These are phyloP conservation scores for Subacronicta megacephala DNA, from an alignment of 2,888 invertebrate genomes.

Conservation along the genomic window DNA sequence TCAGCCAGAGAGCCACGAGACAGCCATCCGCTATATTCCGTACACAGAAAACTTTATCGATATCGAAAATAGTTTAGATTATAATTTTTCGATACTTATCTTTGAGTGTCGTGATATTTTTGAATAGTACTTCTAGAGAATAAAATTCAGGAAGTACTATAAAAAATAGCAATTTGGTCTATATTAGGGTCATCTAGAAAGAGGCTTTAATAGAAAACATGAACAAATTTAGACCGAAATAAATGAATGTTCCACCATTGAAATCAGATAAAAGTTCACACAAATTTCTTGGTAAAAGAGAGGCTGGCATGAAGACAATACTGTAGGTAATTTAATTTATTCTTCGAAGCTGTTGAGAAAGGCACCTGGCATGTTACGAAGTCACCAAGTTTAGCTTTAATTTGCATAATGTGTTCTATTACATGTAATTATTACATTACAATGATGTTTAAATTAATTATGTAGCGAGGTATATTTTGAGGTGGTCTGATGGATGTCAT, in stretches of 20 bases:
- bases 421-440: conserved; percentile 45
- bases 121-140: conserved; percentile 19
- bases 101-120: conserved; percentile 44
- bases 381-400: conserved; percentile 46
- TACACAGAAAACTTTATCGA: conserved; percentile 30
- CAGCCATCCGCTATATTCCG: conserved; percentile 15
- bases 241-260: conserved; percentile 11
- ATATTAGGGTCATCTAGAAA: neutral
- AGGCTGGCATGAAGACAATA: conserved; percentile 51
- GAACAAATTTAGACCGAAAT: conserved; percentile 9
- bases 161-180: neutral
- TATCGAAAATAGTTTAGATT: conserved; percentile 32
- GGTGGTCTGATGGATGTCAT: conserved; percentile 7
- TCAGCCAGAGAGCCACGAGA: conserved; percentile 20
- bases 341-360: conserved; percentile 55
- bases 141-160: conserved; percentile 13
- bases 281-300: conserved; percentile 26
- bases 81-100: conserved; percentile 47
- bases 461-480: too few relatives aligned
- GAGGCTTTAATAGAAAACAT: conserved; percentile 3
- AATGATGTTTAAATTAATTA: conserved; percentile 43
- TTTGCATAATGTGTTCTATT: conserved; percentile 50
- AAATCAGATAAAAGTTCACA: conserved; percentile 27
- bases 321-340: conserved; percentile 61
- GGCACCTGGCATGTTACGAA: conserved; percentile 51